phyloP scores from a whole-genome alignment of 2,888 invertebrate genomes.

The Aricia artaxerxes region DNA sequence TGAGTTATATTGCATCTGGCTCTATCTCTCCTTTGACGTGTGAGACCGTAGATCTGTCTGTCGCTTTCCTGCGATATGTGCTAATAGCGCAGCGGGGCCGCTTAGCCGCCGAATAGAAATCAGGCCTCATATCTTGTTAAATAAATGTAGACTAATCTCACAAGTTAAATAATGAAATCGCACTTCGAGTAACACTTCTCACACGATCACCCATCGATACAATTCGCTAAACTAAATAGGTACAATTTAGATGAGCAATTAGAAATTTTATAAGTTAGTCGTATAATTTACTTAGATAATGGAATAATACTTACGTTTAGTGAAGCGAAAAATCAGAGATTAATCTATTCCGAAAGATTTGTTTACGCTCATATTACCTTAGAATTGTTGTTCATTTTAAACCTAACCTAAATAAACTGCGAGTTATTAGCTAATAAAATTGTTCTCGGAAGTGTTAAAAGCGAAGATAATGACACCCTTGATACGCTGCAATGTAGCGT shows the following conservation, averaged over 20 bases:
- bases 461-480: constrained; percentile 31
- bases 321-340: constrained; percentile 57
- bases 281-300: constrained; percentile 71
- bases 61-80: not conserved
- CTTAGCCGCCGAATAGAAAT: not conserved
- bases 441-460: constrained; percentile 32
- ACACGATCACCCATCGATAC: constrained; percentile 38
- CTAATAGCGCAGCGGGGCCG: not conserved
- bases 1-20: not conserved
- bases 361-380: constrained; percentile 13
- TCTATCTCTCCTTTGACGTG: too few species aligned
- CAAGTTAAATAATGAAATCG: constrained; percentile 39
- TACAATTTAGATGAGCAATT: constrained; percentile 79
- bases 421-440: constrained; percentile 34
- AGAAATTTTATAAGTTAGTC: constrained; percentile 63
- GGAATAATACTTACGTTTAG: constrained; percentile 75
- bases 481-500: constrained; percentile 29
- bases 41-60: too few species aligned
- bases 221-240: constrained; percentile 66
- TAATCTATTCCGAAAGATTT: constrained; percentile 37
- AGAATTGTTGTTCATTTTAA: constrained; percentile 14
- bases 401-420: constrained; percentile 32
- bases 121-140: constrained; percentile 40
- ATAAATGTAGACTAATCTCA: constrained; percentile 59
- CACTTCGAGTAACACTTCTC: constrained; percentile 9